Conservation (phyloP, 2,113 vertebrate genomes). For the Dascyllus trimaculatus region DNA sequence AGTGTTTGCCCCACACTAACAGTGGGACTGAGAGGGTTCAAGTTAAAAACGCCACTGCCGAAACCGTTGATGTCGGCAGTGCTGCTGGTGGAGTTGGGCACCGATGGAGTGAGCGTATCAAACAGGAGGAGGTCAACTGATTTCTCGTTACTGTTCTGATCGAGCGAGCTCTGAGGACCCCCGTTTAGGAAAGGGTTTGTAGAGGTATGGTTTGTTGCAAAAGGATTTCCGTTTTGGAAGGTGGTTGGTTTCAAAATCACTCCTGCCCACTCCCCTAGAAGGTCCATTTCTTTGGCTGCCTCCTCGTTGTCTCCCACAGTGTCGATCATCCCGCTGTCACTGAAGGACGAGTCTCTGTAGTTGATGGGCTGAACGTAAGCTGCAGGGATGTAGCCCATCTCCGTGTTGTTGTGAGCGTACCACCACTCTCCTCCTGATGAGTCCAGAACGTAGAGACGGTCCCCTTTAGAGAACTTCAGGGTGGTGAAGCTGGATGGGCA, state of each 20-base stretch:
- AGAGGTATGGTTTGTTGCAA: constrained; percentile 85
- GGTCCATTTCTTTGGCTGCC: constrained; percentile 88
- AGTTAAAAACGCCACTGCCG: constrained; percentile 80
- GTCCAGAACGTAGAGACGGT: constrained; percentile 95
- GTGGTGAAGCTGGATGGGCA: constrained; percentile 97
- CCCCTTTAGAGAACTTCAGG: constrained; percentile 96
- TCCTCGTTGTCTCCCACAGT: constrained; percentile 89
- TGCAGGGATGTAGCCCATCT: constrained; percentile 98
- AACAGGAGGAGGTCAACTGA: constrained; percentile 89
- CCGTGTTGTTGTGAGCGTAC: constrained; percentile 98
- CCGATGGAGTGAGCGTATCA: constrained; percentile 77
- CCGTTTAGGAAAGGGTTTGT: constrained; percentile 93
- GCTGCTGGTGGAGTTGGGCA: constrained; percentile 70
- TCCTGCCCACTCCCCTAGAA: constrained; percentile 88
- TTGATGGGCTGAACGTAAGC: constrained; percentile 92
- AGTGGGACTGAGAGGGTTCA: constrained; percentile 70
- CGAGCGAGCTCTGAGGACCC: constrained; percentile 61
- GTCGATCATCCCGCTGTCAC: constrained; percentile 95
- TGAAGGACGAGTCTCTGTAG: constrained; percentile 89
- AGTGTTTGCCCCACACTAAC: constrained; percentile 72
- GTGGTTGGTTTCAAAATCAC: constrained; percentile 79
- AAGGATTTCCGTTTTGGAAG: constrained; percentile 89
- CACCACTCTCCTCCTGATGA: constrained; percentile 96
- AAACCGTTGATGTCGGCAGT: constrained; percentile 78
- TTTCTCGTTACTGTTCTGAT: constrained; percentile 80